Evolutionary conservation across 1,140 invertebrate species (phyloP).

Genomic region (Acromyrmex heyeri): DNA sequence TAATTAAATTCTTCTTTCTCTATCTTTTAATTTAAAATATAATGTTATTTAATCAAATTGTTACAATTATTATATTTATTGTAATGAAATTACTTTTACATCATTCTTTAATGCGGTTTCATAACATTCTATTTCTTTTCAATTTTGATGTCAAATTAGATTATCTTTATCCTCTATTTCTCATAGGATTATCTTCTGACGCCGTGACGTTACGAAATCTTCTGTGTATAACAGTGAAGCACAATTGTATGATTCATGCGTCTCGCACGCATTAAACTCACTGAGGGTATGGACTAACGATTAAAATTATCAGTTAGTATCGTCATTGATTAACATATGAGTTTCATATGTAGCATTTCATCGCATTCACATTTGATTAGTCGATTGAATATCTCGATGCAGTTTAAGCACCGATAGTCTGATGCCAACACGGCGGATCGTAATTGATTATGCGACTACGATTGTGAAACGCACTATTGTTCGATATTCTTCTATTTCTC

Average conservation of each 20-base stretch:
- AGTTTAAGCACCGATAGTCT: slow-evolving; percentile 65
- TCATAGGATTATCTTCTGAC: neutral
- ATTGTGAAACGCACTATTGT: slow-evolving; percentile 72
- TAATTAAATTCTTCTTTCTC: neutral
- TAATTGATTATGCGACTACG: slow-evolving; percentile 67
- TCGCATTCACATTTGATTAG: slow-evolving; percentile 71
- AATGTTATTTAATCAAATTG: neutral
- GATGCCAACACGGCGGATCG: slow-evolving; percentile 27
- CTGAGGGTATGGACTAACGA: slow-evolving; percentile 22
- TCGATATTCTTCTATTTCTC: slow-evolving; percentile 37
- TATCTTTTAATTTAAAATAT: neutral
- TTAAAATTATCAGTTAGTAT: slow-evolving; percentile 54
- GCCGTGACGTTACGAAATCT: slow-evolving; percentile 9
- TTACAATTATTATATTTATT: neutral
- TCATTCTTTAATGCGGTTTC: neutral
- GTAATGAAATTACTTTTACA: neutral
- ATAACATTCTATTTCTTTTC: neutral
- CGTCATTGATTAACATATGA: slow-evolving; percentile 72
- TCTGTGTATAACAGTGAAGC: neutral
- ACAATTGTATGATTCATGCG: slow-evolving; percentile 45
- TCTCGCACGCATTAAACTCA: slow-evolving; percentile 41
- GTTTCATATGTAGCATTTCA: slow-evolving; percentile 66
- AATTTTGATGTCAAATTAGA: neutral
- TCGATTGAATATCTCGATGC: slow-evolving; percentile 58
- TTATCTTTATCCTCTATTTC: neutral